phyloP scores from a whole-genome alignment of 2,113 vertebrate species.

The Leuciscus idus region DNA sequence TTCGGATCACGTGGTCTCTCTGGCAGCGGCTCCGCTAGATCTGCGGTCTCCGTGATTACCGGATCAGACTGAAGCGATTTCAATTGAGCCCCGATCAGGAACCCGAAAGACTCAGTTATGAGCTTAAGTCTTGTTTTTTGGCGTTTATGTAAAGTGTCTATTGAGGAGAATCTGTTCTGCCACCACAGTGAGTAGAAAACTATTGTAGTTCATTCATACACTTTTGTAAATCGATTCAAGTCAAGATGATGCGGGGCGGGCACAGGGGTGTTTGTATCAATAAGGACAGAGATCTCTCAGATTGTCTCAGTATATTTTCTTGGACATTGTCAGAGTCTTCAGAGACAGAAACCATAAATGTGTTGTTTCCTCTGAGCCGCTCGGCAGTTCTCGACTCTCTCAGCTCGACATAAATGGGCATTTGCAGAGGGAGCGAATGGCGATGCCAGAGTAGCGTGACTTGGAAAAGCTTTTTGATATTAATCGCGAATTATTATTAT shows the following conservation, averaged over 20 bases:
- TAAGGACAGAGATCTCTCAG: neutral
- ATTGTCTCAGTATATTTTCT: neutral
- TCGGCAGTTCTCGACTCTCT: neutral
- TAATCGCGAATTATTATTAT: neutral
- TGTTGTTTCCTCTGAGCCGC: neutral
- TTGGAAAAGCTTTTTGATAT: too few relatives aligned
- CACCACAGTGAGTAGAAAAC: conserved; percentile 24
- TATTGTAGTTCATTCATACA: neutral
- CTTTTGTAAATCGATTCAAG: neutral
- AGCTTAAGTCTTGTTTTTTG: neutral
- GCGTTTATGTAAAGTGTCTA: neutral
- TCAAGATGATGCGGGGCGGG: neutral
- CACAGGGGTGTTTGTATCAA: neutral
- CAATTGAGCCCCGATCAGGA: neutral
- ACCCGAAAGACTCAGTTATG: neutral
- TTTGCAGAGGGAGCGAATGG: neutral
- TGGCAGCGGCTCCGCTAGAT: conserved; percentile 41
- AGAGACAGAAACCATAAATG: neutral
- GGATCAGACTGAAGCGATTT: neutral
- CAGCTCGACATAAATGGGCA: conserved; percentile 47
- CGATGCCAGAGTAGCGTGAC: neutral
- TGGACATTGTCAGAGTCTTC: neutral
- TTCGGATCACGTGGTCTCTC: conserved; percentile 52
- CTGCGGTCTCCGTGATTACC: neutral
- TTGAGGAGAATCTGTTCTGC: conserved; percentile 21